Evolutionary conservation across 2,888 invertebrate species (phyloP), one percentile per base, ranked within the genome.

Genomic region (Ophraella communa): DNA sequence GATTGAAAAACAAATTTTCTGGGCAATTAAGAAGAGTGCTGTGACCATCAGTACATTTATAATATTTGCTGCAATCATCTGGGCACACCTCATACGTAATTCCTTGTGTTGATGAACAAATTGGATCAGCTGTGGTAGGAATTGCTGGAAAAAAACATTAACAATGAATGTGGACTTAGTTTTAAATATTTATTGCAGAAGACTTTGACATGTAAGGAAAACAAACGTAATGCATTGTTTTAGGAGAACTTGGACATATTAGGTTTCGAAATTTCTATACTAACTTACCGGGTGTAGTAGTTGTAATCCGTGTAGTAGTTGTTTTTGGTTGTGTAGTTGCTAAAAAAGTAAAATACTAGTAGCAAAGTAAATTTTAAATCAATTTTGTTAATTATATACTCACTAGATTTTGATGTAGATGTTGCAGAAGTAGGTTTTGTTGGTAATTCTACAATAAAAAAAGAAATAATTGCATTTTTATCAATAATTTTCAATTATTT

Each of bases 61-160:
- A 60, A 44, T 33, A 60, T 8, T 45, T 53, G 39, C 20, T 42
- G 20, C 60, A 60, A 52, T 60, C 60, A 14, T 14, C 11, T 5
- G 53, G 44, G 21, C 53, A 33, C 10, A 52, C 44, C 11, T 44
- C 21, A n/a, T 24, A 17, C 4, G 17, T 14, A 2, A 5, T 39
- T 21, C 35, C 44, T 17, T 39, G 5, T 5, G 49, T 24, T 4
- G 60, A 4, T 18, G 53, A 20, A 18, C 23, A 53, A 21, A 5
- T 10, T 35, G 35, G 20, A 59, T 49, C 47, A 14, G 2, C n/a
- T 39, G 54, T 39, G 11, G 45, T 3, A 10, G 57, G 49, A 33
- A n/a, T 30, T 18, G 11, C 30, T 47, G 57, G 8, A n/a, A 47
- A 8, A n/a, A 30, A 11, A 30, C 8, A 30, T 10, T 27, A 8